A percentile compares a stretch with the other conserved stretches of the same genome.
These are phyloP conservation scores for Drosophila flavopinicola DNA, from an alignment of 2,888 invertebrate species.

Conservation along the genomic window DNA sequence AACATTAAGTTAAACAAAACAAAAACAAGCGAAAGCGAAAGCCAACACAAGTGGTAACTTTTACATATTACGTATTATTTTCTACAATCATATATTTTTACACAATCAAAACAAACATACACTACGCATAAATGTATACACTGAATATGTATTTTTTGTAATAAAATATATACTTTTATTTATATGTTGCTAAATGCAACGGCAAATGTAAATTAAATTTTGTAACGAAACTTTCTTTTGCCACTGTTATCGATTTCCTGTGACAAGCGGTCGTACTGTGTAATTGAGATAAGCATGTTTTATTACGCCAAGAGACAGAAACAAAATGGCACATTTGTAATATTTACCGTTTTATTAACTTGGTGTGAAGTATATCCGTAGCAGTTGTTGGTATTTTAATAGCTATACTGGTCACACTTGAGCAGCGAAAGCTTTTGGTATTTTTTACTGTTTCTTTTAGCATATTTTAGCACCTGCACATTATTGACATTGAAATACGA, in stretches of 20 bases:
- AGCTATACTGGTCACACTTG: background rate
- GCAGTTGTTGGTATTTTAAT: slow-evolving; percentile 4
- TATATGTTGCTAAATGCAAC: slow-evolving; percentile 34
- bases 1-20: slow-evolving; percentile 27
- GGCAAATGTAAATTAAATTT: slow-evolving; percentile 18
- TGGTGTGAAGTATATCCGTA: background rate
- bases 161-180: slow-evolving; percentile 61
- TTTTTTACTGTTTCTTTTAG: slow-evolving; percentile 8
- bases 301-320: background rate
- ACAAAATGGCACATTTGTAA: background rate
- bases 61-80: slow-evolving; percentile 65
- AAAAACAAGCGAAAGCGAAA: slow-evolving; percentile 25
- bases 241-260: slow-evolving; percentile 11
- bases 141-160: slow-evolving; percentile 71
- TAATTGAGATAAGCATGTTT: slow-evolving; percentile 1
- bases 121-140: slow-evolving; percentile 61
- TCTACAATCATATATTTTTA: slow-evolving; percentile 67
- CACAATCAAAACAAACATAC: slow-evolving; percentile 61
- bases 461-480: slow-evolving; percentile 23
- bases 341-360: background rate
- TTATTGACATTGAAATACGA: slow-evolving; percentile 43
- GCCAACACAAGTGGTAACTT: slow-evolving; percentile 35
- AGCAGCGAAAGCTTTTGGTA: slow-evolving; percentile 8
- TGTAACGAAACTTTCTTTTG: slow-evolving; percentile 2
- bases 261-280: background rate